Conservation (phyloP, 2,113 vertebrate species). For the Motacilla alba region DNA sequence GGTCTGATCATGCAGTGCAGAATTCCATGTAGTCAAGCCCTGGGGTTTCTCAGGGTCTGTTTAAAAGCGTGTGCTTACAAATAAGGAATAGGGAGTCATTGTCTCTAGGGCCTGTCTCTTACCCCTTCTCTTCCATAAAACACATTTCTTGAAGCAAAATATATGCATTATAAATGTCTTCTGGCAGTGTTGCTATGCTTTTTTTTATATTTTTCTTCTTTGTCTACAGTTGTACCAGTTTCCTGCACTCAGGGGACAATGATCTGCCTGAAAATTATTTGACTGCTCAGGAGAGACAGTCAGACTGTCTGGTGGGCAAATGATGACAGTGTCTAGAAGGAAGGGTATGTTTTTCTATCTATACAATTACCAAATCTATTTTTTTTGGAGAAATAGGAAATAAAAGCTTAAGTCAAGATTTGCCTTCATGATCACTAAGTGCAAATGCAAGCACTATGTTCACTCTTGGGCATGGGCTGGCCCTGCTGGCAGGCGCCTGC, state of each 20-base stretch:
- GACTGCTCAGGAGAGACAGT: neutral
- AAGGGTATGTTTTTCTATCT: neutral
- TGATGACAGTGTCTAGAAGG: neutral
- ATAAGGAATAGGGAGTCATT: neutral
- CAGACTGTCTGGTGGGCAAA: neutral
- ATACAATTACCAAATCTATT: neutral
- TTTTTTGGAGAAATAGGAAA: neutral
- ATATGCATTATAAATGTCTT: neutral
- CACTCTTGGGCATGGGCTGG: neutral
- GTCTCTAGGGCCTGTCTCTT: neutral
- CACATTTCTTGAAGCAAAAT: neutral
- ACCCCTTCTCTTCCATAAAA: neutral
- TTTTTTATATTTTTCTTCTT: neutral
- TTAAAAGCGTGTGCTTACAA: neutral
- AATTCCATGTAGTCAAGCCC: neutral
- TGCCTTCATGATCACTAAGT: accelerated
- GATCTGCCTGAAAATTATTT: neutral
- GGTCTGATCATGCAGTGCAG: neutral
- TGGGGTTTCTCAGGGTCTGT: neutral
- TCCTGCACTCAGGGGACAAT: neutral
- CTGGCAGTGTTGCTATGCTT: neutral
- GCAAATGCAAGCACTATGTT: neutral
- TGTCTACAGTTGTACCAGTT: neutral
- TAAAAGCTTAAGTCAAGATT: neutral
- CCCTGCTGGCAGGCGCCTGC: neutral